These are phyloP conservation scores for Diaphora mendica DNA, from an alignment of 2,888 invertebrate species.

Conservation along the genomic window DNA sequence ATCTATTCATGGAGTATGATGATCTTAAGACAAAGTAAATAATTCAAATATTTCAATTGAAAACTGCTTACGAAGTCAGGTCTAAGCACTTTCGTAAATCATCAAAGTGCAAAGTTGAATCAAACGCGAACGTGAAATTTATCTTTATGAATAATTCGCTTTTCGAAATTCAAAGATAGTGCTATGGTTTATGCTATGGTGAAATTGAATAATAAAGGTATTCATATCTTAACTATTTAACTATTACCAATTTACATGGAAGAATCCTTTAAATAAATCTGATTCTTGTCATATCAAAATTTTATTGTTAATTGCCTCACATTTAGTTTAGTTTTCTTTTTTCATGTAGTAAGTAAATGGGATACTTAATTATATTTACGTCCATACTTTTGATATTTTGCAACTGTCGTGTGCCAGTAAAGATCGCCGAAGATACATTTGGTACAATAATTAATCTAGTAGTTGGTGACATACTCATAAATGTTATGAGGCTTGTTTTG, in stretches of 20 bases:
- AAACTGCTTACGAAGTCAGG: not conserved
- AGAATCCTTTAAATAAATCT: not conserved
- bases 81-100: conserved; percentile 12
- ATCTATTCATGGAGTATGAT: not conserved
- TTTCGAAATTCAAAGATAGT: not conserved
- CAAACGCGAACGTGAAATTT: conserved; percentile 5
- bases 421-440: no score
- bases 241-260: not conserved
- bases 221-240: not conserved
- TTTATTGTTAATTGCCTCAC: not conserved
- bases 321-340: not conserved
- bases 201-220: not conserved
- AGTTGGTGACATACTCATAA: no score
- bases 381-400: no score
- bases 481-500: no score
- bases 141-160: not conserved
- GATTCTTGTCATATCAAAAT: not conserved
- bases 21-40: not conserved
- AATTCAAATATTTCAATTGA: not conserved
- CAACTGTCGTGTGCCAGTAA: no score
- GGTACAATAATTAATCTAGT: no score
- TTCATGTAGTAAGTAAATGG: not conserved
- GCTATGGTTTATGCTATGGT: not conserved
- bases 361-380: not conserved
- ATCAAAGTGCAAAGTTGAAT: conserved; percentile 19